Evolutionary conservation across 2,797 vertebrate species (phyloP), one percentile per base, ranked within the genome.

Genomic region (Anomalospiza imberbis): DNA sequence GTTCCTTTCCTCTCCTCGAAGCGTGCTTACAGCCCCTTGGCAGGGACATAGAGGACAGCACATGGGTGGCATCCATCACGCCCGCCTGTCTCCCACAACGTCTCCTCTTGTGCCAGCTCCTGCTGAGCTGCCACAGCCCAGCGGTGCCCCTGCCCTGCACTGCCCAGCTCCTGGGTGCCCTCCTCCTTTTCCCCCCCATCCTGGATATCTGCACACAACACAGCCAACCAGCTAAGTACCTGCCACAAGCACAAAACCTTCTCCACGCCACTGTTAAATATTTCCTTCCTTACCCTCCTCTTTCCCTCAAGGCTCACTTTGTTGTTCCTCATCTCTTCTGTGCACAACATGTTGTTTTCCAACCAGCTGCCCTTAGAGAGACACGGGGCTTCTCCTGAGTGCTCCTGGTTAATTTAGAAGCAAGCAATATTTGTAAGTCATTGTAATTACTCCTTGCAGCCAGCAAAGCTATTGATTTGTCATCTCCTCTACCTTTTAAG

Each of bases 351-450:
- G 2, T 65, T 93, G 74, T 92, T 95, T 94, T 92, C 78, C 74
- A 85, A 0, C 8, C 7, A 0, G 42, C 77, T 87, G 81, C 50
- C 89, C 86, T 93, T 73, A 51, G 84, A 76, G 88, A 95, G 45
- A 66, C 1, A 1, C 2, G 0, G 53, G 45, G 32, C 72, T 87
- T 82, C 85, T 95, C 71, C 81, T 65, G 74, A 80, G 84, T 62
- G 75, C 75, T 82, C 54, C 40, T 65, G 65, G 82, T 92, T 96
- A 91, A 92, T 94, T 95, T 88, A 91, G 91, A 91, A 91, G 84
- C 78, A 60, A 85, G 61, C 57, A 68, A 36, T 80, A 50, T 72
- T 57, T 77, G 47, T 76, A 92, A 87, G 86, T 71, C 84, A 60
- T 44, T 83, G 72, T 82, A 95, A 91, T 97, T 88, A 80, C n/a